phyloP scores from a whole-genome alignment of 2,113 vertebrate species.

The Leptobrachium leishanense region DNA sequence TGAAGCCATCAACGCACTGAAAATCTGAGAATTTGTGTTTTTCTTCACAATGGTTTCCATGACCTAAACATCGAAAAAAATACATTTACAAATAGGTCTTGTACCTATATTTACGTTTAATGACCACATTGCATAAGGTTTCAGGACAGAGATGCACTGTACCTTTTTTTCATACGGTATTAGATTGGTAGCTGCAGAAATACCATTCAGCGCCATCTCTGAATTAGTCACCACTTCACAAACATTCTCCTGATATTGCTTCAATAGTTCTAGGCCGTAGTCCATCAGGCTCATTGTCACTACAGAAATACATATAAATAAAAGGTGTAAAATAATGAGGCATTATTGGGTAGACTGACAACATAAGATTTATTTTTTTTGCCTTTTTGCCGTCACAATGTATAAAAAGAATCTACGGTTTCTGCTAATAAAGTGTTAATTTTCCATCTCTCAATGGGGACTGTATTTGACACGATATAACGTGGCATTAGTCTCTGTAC shows the following conservation, averaged over 20 bases:
- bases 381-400: no score
- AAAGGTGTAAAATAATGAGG: no score
- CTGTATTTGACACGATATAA: no score
- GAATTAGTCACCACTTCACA: conserved; percentile 59
- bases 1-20: conserved; percentile 57
- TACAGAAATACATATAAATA: conserved; percentile 21
- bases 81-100: not conserved
- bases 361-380: no score
- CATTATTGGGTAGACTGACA: no score
- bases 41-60: conserved; percentile 61
- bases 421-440: no score
- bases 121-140: not conserved
- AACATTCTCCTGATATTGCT: conserved; percentile 59
- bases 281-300: conserved; percentile 55
- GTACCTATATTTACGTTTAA: not conserved
- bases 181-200: conserved; percentile 58
- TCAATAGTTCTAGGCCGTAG: conserved; percentile 63
- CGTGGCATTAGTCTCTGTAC: no score
- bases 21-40: conserved; percentile 29
- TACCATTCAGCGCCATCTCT: conserved; percentile 54
- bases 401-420: no score
- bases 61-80: conserved; percentile 47
- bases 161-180: conserved; percentile 66
- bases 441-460: no score
- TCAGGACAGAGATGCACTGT: not conserved